Conservation (phyloP, 2,797 vertebrate genomes). For the Rhinogobio ventralis region DNA sequence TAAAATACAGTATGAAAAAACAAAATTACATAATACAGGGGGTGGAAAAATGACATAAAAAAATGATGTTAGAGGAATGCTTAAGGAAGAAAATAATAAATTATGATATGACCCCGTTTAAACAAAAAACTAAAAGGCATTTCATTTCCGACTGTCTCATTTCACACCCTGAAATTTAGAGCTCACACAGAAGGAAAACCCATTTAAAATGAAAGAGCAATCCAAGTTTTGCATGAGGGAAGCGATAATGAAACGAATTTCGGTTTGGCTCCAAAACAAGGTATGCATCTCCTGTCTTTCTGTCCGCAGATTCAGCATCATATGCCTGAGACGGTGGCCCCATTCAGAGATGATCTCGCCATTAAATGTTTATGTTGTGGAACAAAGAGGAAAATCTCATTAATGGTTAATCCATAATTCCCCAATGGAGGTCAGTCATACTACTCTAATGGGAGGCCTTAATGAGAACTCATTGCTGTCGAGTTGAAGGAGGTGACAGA, state of each 20-base stretch:
- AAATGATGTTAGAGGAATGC: not conserved
- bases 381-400: conserved; percentile 60
- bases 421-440: conserved; percentile 66
- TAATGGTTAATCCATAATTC: conserved; percentile 62
- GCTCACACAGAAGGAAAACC: not conserved
- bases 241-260: conserved; percentile 21
- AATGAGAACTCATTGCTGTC: conserved; percentile 55
- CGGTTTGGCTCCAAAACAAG: conserved; percentile 21
- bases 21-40: not conserved
- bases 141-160: not conserved
- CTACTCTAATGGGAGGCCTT: conserved; percentile 60
- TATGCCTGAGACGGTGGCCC: not conserved
- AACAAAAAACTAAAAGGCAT: not conserved
- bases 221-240: conserved; percentile 10
- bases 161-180: conserved; percentile 10
- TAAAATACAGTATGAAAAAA: not conserved
- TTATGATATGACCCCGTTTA: not conserved
- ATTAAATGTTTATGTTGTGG: conserved; percentile 58
- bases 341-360: conserved; percentile 58
- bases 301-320: not conserved
- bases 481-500: conserved; percentile 27
- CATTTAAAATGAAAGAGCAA: conserved; percentile 38
- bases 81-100: not conserved
- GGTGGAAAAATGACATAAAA: no score
- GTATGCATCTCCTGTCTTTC: not conserved